Conservation (phyloP, 2,113 vertebrate species). For the Chelonoidis abingdonii region DNA sequence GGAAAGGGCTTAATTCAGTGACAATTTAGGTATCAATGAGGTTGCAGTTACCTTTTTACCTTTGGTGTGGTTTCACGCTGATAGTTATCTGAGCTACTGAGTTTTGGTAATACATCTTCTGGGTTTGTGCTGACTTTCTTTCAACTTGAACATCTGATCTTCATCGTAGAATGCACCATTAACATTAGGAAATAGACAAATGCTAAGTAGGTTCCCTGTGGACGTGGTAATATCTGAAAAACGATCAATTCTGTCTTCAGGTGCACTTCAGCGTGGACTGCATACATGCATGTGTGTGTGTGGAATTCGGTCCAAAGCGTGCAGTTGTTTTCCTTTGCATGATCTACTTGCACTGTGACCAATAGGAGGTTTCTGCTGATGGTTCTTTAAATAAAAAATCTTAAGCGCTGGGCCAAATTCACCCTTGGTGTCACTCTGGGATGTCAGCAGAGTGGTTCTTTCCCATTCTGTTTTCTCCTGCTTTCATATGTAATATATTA, state of each 20-base stretch:
- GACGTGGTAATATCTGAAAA: background rate
- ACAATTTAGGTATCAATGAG: background rate
- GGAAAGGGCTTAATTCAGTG: background rate
- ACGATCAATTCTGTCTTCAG: background rate
- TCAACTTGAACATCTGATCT: background rate
- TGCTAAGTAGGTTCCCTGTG: background rate
- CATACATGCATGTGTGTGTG: background rate
- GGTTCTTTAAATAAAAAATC: background rate
- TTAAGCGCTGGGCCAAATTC: background rate
- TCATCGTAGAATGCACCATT: background rate
- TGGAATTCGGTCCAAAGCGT: background rate
- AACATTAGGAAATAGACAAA: background rate
- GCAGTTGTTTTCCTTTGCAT: background rate
- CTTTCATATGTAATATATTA: background rate
- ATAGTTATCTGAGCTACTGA: background rate
- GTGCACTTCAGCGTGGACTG: background rate
- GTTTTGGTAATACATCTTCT: background rate
- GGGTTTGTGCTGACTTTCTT: background rate
- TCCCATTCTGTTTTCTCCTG: background rate
- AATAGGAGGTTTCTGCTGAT: background rate
- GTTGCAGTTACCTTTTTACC: background rate
- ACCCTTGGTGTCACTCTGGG: background rate
- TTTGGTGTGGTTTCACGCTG: background rate
- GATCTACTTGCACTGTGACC: background rate
- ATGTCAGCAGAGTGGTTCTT: background rate